Base-by-base conservation (phyloP, 2,888 invertebrate species). In the Drosophila histrio region DNA sequence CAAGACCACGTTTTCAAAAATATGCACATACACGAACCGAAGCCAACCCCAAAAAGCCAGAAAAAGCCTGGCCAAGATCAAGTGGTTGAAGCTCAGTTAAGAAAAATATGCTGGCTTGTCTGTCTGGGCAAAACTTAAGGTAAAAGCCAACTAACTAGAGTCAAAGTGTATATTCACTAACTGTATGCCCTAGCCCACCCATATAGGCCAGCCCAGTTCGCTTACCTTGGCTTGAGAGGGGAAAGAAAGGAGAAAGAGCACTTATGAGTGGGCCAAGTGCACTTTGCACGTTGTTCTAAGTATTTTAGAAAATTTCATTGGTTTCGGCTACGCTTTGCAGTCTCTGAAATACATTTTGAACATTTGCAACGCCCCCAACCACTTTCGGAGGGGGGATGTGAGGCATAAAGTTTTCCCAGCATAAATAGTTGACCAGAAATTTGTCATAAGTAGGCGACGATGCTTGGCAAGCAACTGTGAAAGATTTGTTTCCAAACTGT, bases 231-330 rank as follows among this genome's bases (percentile, higher is more conserved):
- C 0, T 6, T 6, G 24, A 21, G 9, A 22, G 28, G 13, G 30
- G 8, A 26, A 26, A 7, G 9, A 2, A 2, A 17, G 9, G 7
- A 8, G 13, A 15, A 13, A 21, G 19, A 17, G 47, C 72, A 46
- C 56, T 75, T 77, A 60, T 77, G 68, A 71, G 64, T 52, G 71
- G 68, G 74, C 66, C 70, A 76, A 81, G 83, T 85, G 85, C 86
- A 87, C 83, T 87, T 81, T 88, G 68, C 68, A 66, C 81, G 77
- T 81, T 84, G 77, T 82, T 78, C 80, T 72, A 82, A 80, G 87
- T 72, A 87, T 80, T 87, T 74, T 62, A 73, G 77, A 70, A 79
- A 79, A 85, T 85, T 87, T 87, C 85, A 87, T 85, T 85, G 87
- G 80, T 74, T 77, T 78, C 72, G 69, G 87, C 81, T 83, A 72